Evolutionary conservation across 1,140 invertebrate species (phyloP), one percentile per base, ranked within the genome.

Genomic region (Euura lappo): DNA sequence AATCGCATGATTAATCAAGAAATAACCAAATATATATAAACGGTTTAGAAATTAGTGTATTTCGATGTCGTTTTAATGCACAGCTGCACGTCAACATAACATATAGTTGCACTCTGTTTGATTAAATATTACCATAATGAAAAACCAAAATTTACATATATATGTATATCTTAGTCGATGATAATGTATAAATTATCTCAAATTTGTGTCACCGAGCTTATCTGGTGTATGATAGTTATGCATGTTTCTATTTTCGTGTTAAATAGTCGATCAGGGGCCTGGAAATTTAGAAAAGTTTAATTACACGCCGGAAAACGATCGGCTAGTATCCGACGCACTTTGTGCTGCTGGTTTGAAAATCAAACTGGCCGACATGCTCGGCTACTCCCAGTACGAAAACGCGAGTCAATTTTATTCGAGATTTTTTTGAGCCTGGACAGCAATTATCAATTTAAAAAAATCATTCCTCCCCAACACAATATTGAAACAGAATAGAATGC

Each of bases 321-420:
- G 51, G 51, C 51, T 60, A 6, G 51, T 60, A 60, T 60, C 51
- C 51, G 51, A 28, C 28, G 0, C 28, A 3, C 8, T 77, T 87
- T 77, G 76, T 73, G 77, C 74, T 75, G 83, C 82, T 75, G 78
- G 85, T 81, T 65, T 65, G 44, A 10, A 28, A 74, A 83, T 83
- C 80, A 77, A 81, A 83, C 79, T 80, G 82, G 80, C 70, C 75
- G 78, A 60, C 74, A 51, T 11, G 64, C 73, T 76, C 72, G 71
- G 78, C 86, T 87, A 87, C 86, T 87, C 86, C 86, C 86, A 81
- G 80, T 84, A 85, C 82, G 80, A 83, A 84, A 60, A 83, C 82
- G 84, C 81, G 86, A 88, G 86, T 88, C 86, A 88, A 88, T 88
- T 88, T 81, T 80, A 82, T 60, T 74, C n/a, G 68, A 60, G 5